Conservation (phyloP, 2,888 invertebrate species). For the Eupeodes latifasciatus region DNA sequence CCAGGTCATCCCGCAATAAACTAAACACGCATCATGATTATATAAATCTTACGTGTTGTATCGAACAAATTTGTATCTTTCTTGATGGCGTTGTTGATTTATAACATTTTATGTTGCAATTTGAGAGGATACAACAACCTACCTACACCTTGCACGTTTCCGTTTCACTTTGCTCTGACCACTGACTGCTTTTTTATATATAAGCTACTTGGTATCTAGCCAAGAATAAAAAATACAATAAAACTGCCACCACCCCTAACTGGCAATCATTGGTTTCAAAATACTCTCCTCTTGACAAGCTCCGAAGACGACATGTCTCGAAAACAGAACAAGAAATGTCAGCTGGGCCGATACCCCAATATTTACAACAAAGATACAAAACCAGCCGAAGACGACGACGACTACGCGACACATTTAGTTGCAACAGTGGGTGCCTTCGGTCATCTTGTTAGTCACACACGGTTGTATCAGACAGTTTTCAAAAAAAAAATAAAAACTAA, state of each 20-base stretch:
- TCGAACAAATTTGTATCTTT: slow-evolving; percentile 59
- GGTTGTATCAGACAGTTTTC: slow-evolving; percentile 32
- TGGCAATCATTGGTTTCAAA: slow-evolving; percentile 52
- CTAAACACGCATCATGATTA: slow-evolving; percentile 60
- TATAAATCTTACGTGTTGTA: not conserved
- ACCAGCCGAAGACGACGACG: slow-evolving; percentile 12
- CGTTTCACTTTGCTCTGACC: slow-evolving; percentile 62
- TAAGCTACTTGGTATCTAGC: slow-evolving; percentile 47
- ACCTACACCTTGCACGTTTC: slow-evolving; percentile 56
- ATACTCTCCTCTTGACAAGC: slow-evolving; percentile 50
- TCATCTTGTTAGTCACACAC: slow-evolving; percentile 65
- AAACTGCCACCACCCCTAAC: slow-evolving; percentile 60
- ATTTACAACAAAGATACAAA: not conserved
- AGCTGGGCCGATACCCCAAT: slow-evolving; percentile 50
- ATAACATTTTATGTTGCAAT: slow-evolving; percentile 62
- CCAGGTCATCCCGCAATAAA: slow-evolving; percentile 41
- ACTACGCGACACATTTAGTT: no score
- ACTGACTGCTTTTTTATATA: slow-evolving; percentile 18
- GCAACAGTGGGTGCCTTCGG: slow-evolving; percentile 67
- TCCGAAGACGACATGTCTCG: slow-evolving; percentile 21
- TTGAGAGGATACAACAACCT: slow-evolving; percentile 40
- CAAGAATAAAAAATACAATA: slow-evolving; percentile 47
- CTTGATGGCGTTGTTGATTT: slow-evolving; percentile 55
- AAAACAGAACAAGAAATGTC: slow-evolving; percentile 53
- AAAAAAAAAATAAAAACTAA: not conserved